Evolutionary conservation across 92 coral and sea anemone species (phyloP), one percentile per base, ranked within the genome.

Genomic region (Actinostola sp.): DNA sequence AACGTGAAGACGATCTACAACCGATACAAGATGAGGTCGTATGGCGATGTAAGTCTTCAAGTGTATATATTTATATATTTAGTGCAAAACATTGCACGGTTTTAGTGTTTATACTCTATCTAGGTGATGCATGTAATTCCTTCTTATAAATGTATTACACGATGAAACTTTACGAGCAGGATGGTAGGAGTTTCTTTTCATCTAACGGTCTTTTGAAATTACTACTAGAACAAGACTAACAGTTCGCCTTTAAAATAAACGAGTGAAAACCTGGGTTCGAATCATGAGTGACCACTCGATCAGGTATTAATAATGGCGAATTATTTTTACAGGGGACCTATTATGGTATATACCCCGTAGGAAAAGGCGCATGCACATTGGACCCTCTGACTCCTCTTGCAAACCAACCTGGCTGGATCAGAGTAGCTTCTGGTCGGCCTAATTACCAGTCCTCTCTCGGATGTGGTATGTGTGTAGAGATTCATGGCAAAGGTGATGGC

Each of bases 391-490:
- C 92, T 2, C 92, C 92, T 29, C 73, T 82, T 67, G 92, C 81
- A 42, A 82, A 45, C 16, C 87, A 82, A 70, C 67, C 73, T 29
- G 75, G 79, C 27, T 90, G 96, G 96, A 90, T 90, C 65, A 60
- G 84, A 11, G 92, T 90, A 15, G 96, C 96, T 0, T 80, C 96
- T 32, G 96, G 83, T 25, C 83, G 80, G 6, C 82, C 67, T 32
- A 83, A 50, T 64, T 90, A 65, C 81, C 88, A 83, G 82, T 26
- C 57, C 26, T 90, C 96, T 19, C 87, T 90, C 50, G 96, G 96
- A 21, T 90, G 96, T 56, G 96, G 92, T 23, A 90, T 83, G 96
- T 90, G 96, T 39, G 75, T 90, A 16, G 83, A 71, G 55, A 87
- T 90, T 45, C 69, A 75, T 6, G 96, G 92, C 31, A 71, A 28